Evolutionary conservation across 2,888 invertebrate genomes (phyloP).

Genomic region (Cylloceria caligata): DNA sequence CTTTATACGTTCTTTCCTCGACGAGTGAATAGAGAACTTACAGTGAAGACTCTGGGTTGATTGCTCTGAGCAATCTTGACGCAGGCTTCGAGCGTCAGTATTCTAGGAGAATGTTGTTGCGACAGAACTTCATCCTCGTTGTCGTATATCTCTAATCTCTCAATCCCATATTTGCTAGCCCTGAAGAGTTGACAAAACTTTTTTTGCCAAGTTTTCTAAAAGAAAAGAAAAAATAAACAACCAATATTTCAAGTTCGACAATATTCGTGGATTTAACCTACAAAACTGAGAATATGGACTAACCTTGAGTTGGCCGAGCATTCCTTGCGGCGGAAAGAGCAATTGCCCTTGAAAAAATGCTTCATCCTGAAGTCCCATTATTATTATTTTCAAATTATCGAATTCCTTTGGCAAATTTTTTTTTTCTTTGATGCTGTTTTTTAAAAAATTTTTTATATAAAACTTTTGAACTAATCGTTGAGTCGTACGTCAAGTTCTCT

Average conservation of each 20-base stretch:
- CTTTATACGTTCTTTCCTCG: not conserved
- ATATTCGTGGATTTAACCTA: constrained; percentile 31
- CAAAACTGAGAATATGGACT: constrained; percentile 82
- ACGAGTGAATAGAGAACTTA: constrained; percentile 75
- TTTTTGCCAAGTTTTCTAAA: constrained; percentile 94
- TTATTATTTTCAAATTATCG: not conserved
- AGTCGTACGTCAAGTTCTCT: not conserved
- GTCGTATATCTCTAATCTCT: constrained; percentile 94
- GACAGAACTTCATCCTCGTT: constrained; percentile 89
- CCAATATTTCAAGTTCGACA: constrained; percentile 46
- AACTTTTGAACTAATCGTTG: constrained; percentile 1
- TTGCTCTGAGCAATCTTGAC: constrained; percentile 90
- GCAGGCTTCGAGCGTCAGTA: constrained; percentile 94
- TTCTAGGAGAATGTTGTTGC: constrained; percentile 88
- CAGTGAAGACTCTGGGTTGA: constrained; percentile 85
- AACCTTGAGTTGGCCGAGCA: constrained; percentile 91
- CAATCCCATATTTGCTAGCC: constrained; percentile 94
- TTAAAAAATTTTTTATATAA: not conserved
- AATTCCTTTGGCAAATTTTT: not conserved
- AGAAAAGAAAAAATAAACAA: constrained; percentile 70
- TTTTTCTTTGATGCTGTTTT: not conserved
- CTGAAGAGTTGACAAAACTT: constrained; percentile 92
- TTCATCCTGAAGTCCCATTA: constrained; percentile 85
- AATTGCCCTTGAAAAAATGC: constrained; percentile 91
- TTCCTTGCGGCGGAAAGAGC: constrained; percentile 91